Evolutionary conservation across 1,140 invertebrate species (phyloP).

Genomic region (Drosophila sucinea): DNA sequence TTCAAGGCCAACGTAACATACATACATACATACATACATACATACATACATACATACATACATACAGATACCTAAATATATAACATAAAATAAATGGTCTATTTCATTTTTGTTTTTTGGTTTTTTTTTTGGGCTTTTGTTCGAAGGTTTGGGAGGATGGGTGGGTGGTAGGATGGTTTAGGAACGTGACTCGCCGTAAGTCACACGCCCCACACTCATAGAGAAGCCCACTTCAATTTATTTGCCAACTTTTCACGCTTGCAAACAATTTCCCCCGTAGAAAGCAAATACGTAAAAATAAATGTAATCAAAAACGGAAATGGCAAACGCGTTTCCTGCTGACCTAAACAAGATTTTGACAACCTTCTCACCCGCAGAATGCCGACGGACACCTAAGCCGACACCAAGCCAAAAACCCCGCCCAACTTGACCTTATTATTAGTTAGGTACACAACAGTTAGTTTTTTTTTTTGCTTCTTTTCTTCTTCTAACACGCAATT

Average conservation of each 20-base stretch:
- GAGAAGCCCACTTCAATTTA: slow-evolving; percentile 36
- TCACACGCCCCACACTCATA: background rate
- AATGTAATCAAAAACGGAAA: slow-evolving; percentile 59
- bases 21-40: background rate
- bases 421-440: slow-evolving; percentile 12
- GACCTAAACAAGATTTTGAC: slow-evolving; percentile 24
- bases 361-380: slow-evolving; percentile 26
- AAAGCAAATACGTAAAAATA: slow-evolving; percentile 20
- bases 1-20: background rate
- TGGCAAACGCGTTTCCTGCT: slow-evolving; percentile 63
- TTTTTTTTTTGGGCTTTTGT: background rate
- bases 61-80: background rate
- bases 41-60: background rate
- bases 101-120: slow-evolving; percentile 9
- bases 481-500: slow-evolving; percentile 52
- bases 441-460: slow-evolving; percentile 22
- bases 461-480: slow-evolving; percentile 28
- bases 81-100: slow-evolving; percentile 7
- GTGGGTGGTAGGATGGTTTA: background rate
- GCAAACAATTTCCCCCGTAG: slow-evolving; percentile 31
- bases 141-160: background rate
- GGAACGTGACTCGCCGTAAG: slow-evolving; percentile 12
- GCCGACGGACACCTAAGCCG: slow-evolving; percentile 55
- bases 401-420: background rate
- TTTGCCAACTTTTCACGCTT: slow-evolving; percentile 53